Base-by-base conservation (phyloP, 2,797 vertebrate species). In the Trematomus bernacchii region DNA sequence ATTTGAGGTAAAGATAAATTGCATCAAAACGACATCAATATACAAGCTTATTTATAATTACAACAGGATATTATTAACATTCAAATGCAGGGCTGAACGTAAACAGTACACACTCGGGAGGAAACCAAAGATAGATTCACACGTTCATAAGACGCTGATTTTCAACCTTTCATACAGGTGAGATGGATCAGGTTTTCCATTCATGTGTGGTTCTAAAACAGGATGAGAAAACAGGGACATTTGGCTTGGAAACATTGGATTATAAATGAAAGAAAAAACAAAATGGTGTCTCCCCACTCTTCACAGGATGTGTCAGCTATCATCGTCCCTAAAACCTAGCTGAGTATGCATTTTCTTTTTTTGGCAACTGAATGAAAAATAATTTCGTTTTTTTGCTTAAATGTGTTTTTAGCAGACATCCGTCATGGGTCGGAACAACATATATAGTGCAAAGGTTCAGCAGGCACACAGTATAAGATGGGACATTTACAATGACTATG, bases 1-100 rank as follows among this genome's bases (percentile, higher is more conserved):
- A 86, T 81, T 90, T 90, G 88, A 91, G 90, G 89, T 94, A 93
- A 94, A 94, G 85, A 91, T 88, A 89, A 88, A 87, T 90, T 90
- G 90, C 91, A 90, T 94, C 86, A 92, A 94, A 94, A 94, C 89
- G 64, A 90, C 92, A 93, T 87, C 89, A 88, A 91, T 93, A 87
- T 93, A 93, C 84, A 91, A 82, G 88, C 84, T 89, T 87, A 78
- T 88, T 91, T 79, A 82, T 83, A 88, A 91, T 91, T 87, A 86
- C 88, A 87, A 87, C 82, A 84, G 83, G 82, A 89, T 89, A 83
- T 89, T 89, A 89, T 90, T 71, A 81, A 91, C 92, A 93, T 83
- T 85, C 85, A 91, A 89, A 91, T 91, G 78, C 92, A 66, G 85
- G 82, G 76, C 81, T 82, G 77, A 91, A 87, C 85, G 88, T 94